phyloP scores from a whole-genome alignment of 2,113 vertebrate genomes.

The Leptobrachium ailaonicum region DNA sequence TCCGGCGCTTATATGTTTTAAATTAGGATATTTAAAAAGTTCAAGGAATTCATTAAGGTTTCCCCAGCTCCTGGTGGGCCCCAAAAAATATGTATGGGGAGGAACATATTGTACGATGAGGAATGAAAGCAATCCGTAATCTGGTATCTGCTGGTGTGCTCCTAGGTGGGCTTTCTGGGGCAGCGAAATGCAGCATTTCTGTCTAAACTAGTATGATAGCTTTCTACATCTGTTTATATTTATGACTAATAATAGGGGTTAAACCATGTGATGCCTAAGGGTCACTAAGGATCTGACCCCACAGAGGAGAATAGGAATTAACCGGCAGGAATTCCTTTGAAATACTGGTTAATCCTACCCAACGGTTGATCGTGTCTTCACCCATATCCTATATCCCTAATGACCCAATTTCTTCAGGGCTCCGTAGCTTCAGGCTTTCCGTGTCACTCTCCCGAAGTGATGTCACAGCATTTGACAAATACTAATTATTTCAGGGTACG shows the following conservation, averaged over 20 bases:
- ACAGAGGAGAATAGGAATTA: slow-evolving; percentile 4
- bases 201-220: neutral
- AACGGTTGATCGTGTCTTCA: slow-evolving; percentile 10
- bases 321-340: slow-evolving; percentile 39
- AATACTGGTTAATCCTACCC: slow-evolving; percentile 32
- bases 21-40: too few relatives aligned
- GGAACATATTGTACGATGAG: too few relatives aligned
- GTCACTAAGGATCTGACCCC: slow-evolving; percentile 10
- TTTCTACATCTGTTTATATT: slow-evolving; percentile 42
- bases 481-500: slow-evolving; percentile 15
- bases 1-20: too few relatives aligned
- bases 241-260: slow-evolving; percentile 37
- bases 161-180: neutral
- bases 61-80: too few relatives aligned
- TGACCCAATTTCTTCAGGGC: slow-evolving; percentile 4
- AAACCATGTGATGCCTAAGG: slow-evolving; percentile 21
- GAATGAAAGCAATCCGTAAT: neutral
- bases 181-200: neutral
- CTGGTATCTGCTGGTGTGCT: neutral
- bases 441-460: too few relatives aligned
- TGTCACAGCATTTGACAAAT: slow-evolving; percentile 27
- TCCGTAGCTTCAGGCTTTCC: neutral
- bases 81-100: too few relatives aligned
- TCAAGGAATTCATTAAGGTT: too few relatives aligned
- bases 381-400: slow-evolving; percentile 24